Evolutionary conservation across 37 sponge, comb jelly and placozoan genomes (phyloP), one percentile per base, ranked within the genome.

Genomic region (Diacarnus erythraeanus): DNA sequence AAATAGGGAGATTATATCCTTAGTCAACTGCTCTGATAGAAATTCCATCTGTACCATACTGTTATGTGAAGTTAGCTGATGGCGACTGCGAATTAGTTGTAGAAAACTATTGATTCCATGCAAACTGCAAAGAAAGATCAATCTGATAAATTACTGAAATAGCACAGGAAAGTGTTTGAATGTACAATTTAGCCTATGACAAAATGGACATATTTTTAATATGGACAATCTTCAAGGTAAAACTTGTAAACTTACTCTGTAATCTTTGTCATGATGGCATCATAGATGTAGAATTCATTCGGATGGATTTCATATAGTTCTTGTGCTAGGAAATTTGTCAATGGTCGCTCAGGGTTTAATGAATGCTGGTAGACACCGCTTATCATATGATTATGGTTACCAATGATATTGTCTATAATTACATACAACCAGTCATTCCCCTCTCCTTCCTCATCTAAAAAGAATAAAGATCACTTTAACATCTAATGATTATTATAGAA

Each of bases 381-480:
- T n/a, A 90, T 75, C 42, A 76, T 42, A 18, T 27, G 21, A 57
- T 83, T 88, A 44, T 84, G 83, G 23, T 79, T 37, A 64, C 68
- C 59, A 27, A 88, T 83, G 47, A 94, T 84, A 68, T 87, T 83
- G 25, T 34, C 69, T 21, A 91, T 82, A 29, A 88, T 86, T 6
- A 75, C 57, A 39, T 58, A 94, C 43, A 94, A 74, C 90, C 92
- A 87, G 74, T 94, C 95, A 85, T 89, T 89, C 9, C 86, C 86
- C 18, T 88, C 77, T 18, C 67, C 86, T 31, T 82, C 89, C 35
- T 88, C 89, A 23, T 60, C 75, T 5, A 61, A 12, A n/a, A n/a
- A n/a, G n/a, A n/a, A n/a, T n/a, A n/a, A n/a, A n/a, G n/a, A n/a
- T n/a, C n/a, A n/a, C n/a, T n/a, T n/a, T n/a, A n/a, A n/a, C n/a